Percentiles rank a stretch among this genome's conserved stretches.
Evolutionary conservation across 2,797 vertebrate species (phyloP).

Genomic region (Sciurus carolinensis): DNA sequence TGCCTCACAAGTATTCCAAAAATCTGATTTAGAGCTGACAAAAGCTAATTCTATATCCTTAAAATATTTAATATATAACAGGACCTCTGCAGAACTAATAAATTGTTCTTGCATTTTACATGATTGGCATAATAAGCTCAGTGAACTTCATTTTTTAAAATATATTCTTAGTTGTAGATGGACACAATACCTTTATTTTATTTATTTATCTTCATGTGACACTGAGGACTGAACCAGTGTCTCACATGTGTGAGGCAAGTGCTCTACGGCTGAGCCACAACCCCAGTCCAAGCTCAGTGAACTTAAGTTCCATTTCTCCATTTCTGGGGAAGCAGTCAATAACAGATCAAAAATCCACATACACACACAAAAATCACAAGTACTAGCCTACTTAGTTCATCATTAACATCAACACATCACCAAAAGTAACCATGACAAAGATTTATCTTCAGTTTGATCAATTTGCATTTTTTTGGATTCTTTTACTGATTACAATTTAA

Average conservation of each 20-base stretch:
- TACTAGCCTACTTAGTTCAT: background rate
- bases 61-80: background rate
- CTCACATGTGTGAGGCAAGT: too few species aligned
- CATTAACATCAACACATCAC: background rate
- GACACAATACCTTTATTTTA: too few species aligned
- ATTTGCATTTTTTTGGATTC: background rate
- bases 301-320: background rate
- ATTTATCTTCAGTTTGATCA: background rate
- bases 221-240: too few species aligned
- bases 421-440: background rate
- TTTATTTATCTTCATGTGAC: too few species aligned
- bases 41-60: background rate
- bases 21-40: conserved; percentile 18
- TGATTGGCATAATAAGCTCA: conserved; percentile 11
- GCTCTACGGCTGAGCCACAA: too few species aligned
- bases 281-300: background rate
- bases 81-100: background rate
- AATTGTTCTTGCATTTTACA: background rate
- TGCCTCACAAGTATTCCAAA: background rate
- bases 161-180: too few species aligned
- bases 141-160: background rate
- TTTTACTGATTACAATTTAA: background rate
- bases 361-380: background rate
- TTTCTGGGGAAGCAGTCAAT: background rate
- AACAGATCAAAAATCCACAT: background rate